phyloP scores from a whole-genome alignment of 2,888 invertebrate genomes.

The Leistus spinibarbis region DNA sequence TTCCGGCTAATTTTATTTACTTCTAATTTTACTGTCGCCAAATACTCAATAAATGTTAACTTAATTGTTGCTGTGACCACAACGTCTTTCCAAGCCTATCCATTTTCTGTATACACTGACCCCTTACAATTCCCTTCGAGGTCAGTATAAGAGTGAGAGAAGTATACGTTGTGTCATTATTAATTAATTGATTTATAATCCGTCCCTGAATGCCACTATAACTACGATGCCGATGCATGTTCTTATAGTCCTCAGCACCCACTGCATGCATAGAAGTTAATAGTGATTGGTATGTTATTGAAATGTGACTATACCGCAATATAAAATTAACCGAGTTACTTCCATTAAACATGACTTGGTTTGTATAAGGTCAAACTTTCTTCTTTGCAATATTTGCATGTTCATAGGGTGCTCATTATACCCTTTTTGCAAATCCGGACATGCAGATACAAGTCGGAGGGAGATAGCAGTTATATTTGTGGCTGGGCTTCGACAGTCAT shows the following conservation, averaged over 20 bases:
- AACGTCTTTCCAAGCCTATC: constrained; percentile 36
- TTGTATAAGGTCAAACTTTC: no score
- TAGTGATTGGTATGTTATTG: constrained; percentile 39
- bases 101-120: constrained; percentile 8
- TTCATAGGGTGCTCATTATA: no score
- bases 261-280: constrained; percentile 29
- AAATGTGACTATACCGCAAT: constrained; percentile 36
- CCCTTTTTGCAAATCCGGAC: neutral
- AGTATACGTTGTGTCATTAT: constrained; percentile 25
- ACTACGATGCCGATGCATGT: constrained; percentile 23
- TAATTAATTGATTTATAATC: constrained; percentile 13
- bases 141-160: constrained; percentile 23
- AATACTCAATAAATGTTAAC: neutral
- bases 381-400: no score
- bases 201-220: neutral
- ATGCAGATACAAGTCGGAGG: no score
- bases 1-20: constrained; percentile 15
- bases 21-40: neutral
- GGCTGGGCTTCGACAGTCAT: no score
- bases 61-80: constrained; percentile 36
- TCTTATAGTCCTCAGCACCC: constrained; percentile 34
- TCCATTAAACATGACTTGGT: constrained; percentile 30
- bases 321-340: constrained; percentile 17
- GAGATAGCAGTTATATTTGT: no score
- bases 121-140: constrained; percentile 26